A percentile compares a stretch with the other conserved stretches of the same genome.
Conservation (phyloP, 2,113 vertebrate species). For the Rhadina sibilatrix region DNA sequence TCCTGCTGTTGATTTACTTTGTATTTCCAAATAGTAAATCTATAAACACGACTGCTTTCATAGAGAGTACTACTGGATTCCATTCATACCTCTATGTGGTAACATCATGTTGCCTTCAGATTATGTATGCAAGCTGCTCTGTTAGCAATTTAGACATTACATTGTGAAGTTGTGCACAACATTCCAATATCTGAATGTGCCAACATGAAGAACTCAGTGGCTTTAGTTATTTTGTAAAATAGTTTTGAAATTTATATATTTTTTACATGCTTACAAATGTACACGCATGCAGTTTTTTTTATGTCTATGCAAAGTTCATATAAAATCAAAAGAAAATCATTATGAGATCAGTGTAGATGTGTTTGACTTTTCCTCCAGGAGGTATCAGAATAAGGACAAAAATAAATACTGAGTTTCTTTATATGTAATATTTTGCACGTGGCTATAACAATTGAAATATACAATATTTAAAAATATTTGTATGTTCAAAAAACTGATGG, state of each 20-base stretch:
- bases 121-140: neutral
- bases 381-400: neutral
- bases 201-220: neutral
- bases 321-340: neutral
- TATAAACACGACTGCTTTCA: neutral
- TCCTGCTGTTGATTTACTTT: neutral
- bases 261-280: neutral
- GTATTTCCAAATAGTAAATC: neutral
- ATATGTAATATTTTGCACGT: neutral
- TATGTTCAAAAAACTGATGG: neutral
- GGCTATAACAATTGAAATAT: neutral
- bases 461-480: neutral
- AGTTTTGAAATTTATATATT: neutral
- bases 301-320: neutral
- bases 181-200: neutral
- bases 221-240: neutral
- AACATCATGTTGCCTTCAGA: neutral
- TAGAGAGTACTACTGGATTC: neutral
- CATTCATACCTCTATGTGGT: neutral
- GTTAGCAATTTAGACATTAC: neutral
- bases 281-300: fast-evolving
- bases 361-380: neutral
- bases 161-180: neutral
- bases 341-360: neutral
- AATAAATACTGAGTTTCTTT: neutral